Base-by-base conservation (phyloP, 2,113 vertebrate species). In the Mastomys natalensis region DNA sequence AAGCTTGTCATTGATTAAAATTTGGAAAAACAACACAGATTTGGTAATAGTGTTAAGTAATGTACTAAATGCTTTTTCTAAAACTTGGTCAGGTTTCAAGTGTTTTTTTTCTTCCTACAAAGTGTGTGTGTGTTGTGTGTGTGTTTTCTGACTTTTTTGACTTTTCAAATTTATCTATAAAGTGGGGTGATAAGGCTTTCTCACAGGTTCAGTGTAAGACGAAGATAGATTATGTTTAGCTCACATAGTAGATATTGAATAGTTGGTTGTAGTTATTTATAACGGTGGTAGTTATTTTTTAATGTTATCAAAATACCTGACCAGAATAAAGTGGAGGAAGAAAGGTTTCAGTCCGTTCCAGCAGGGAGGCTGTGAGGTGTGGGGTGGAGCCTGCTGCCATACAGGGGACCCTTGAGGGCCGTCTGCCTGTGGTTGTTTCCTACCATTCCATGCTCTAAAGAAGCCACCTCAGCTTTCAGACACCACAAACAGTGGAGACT, bases 1-100 rank as follows among this genome's bases (percentile, higher is more conserved):
- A 82, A 93, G 21, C 1, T 2, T 74, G 68, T 70, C 55, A 87
- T 34, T 92, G 72, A 90, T 62, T 90, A n/a, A 96, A 87, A 87
- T 78, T 13, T 53, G 53, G 48, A 66, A 70, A 94, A 91, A 51
- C 62, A 91, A 74, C 51, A 77, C 17, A 89, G 37, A 93, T 95
- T 92, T 95, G 81, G 51, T 89, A 93, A 58, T 43, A 89, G 37
- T 48, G 73, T 66, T 4, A 34, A 90, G 26, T 95, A 40, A 94
- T 94, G 22, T 84, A 87, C 40, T 92, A 93, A 96, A 92, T 62
- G 16, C 11, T 48, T 48, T 1, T 87, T 97, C 53, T 94, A 90
- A 58, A 96, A 89, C 55, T 68, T 90, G 29, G 72, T 92, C 10
- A 55, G 40, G 15, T 96, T 95, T 94, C 48, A 88, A 55, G 60